Percentiles rank a stretch among this genome's conserved stretches.
phyloP scores from a whole-genome alignment of 2,888 invertebrate species.

The Scotopteryx bipunctaria region DNA sequence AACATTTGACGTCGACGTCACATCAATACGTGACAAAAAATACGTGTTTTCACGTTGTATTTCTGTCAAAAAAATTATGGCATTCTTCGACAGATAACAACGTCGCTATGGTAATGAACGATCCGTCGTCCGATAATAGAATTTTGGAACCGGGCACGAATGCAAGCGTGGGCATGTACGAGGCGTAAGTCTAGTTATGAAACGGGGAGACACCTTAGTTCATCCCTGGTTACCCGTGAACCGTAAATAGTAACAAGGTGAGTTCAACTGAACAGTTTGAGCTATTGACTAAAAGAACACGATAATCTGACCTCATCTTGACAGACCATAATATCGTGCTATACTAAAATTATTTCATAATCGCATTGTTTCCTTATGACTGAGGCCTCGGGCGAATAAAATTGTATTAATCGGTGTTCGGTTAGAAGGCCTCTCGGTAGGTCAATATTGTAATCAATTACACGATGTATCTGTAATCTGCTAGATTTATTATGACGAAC shows the following conservation, averaged over 20 bases:
- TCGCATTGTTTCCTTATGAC: conserved; percentile 44
- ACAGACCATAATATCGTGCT: conserved; percentile 38
- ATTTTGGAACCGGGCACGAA: too few species aligned
- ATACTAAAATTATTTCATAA: conserved; percentile 40
- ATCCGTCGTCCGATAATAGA: too few species aligned
- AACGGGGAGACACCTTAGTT: background rate
- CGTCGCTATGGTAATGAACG: too few species aligned
- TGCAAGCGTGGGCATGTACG: too few species aligned
- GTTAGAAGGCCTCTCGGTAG: conserved; percentile 12
- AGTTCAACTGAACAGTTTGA: conserved; percentile 41
- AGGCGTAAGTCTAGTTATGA: background rate
- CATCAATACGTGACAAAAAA: too few species aligned
- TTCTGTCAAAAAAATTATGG: too few species aligned
- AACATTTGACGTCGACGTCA: too few species aligned
- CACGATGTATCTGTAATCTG: background rate
- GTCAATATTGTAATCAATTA: conserved; percentile 1
- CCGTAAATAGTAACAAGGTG: conserved; percentile 51
- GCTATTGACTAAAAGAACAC: conserved; percentile 48
- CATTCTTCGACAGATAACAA: too few species aligned
- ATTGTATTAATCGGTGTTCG: conserved; percentile 13
- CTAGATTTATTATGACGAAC: too few species aligned
- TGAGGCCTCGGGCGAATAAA: conserved; percentile 23
- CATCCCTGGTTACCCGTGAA: conserved; percentile 23
- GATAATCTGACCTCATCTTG: conserved; percentile 52
- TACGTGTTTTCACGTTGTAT: too few species aligned